Conservation (phyloP, 2,113 vertebrate genomes). For the Upupa epops region DNA sequence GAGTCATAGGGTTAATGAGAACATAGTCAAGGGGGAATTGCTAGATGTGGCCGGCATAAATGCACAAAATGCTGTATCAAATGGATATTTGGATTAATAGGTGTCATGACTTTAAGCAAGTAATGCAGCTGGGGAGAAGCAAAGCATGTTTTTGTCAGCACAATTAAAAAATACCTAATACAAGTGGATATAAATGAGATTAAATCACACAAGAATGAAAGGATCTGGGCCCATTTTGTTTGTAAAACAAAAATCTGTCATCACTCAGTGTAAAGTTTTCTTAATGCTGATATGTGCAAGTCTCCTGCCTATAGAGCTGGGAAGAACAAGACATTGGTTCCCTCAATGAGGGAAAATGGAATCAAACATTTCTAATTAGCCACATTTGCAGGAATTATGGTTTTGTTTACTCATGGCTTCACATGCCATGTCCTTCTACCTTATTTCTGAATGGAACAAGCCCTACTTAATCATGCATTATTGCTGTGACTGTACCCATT, state of each 20-base stretch:
- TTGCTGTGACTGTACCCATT: neutral
- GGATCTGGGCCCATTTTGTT: neutral
- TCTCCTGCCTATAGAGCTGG: neutral
- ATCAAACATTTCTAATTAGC: neutral
- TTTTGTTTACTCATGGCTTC: neutral
- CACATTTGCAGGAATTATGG: neutral
- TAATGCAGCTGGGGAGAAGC: neutral
- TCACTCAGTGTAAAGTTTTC: neutral
- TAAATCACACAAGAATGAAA: neutral
- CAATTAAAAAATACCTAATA: neutral
- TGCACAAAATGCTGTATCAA: neutral
- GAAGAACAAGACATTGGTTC: neutral
- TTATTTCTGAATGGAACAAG: neutral
- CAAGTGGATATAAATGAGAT: neutral
- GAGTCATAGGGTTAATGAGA: conserved; percentile 14
- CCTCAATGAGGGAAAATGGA: neutral
- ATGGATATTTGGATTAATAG: conserved; percentile 28
- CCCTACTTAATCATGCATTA: neutral
- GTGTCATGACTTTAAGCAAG: conserved; percentile 2
- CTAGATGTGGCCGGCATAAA: conserved; percentile 1
- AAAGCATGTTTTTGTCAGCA: conserved; percentile 2
- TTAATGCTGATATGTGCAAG: neutral
- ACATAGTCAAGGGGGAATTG: neutral
- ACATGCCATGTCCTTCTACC: neutral
- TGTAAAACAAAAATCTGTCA: neutral